Base-by-base conservation (phyloP, 1,140 invertebrate species). In the Halesus radiatus region DNA sequence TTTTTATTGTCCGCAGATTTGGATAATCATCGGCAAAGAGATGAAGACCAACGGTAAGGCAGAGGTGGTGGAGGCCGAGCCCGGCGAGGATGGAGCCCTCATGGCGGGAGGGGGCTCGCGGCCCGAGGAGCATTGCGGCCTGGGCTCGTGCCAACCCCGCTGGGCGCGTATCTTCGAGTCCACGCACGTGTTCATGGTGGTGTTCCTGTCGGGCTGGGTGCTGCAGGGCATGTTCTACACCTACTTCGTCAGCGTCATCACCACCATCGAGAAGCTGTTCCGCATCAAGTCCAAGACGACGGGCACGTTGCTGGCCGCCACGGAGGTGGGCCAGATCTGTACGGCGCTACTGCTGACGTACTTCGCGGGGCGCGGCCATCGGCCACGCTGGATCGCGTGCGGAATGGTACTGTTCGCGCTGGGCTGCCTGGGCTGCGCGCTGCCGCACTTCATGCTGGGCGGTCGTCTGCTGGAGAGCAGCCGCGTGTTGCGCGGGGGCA, bases 181-280 rank as follows among this genome's bases (percentile, higher is more conserved):
- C n/a, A 97, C 97, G 83, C 94, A 97, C 85, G 92, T 95, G 23
- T 98, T 98, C 87, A 92, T 98, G 87, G 91, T 94, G 76, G 94
- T 95, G 8, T 98, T 98, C 88, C 95, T 96, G 84, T 90, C 96
- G 76, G 95, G 95, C 18, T 96, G 95, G 93, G 95, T 98, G 0
- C 90, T 98, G 13, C 96, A 97, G 88, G 97, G 97, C 37, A 97
- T 98, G 94, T 98, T 96, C 87, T 96, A 96, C 87, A 98, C 96
- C 22, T 99, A 99, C 88, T 97, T 99, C 87, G 97, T 98, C 37
- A 97, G 96, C 85, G 96, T 98, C 76, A 97, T 99, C 85, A 99
- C 98, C 29, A 99, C 97, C 8, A 96, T 99, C 53, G 98, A 99
- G 88, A 98, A 98, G 89, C 90, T 98, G 45, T 99, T 98, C 87